Conservation (phyloP, 2,888 invertebrate species). For the Calameuta idolon region DNA sequence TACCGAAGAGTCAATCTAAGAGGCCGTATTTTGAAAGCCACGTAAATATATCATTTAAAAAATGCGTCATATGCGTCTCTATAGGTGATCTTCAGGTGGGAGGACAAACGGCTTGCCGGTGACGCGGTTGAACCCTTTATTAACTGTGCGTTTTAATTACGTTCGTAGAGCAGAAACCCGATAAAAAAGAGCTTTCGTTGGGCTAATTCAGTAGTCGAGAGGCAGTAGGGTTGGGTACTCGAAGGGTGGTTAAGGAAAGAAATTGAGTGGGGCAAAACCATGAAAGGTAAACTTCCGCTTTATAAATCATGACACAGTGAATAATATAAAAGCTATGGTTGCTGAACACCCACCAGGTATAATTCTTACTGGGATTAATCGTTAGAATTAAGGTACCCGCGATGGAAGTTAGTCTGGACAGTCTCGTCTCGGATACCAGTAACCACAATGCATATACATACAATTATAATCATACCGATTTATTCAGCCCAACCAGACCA, state of each 20-base stretch:
- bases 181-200: not conserved
- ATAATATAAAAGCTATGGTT: not conserved
- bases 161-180: not conserved
- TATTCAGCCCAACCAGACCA: no score
- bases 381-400: not conserved
- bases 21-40: not conserved
- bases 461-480: not conserved
- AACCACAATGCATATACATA: not conserved
- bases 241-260: not conserved
- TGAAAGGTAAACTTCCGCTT: not conserved
- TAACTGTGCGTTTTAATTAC: not conserved
- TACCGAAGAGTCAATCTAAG: not conserved
- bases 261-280: not conserved
- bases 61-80: not conserved
- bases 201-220: not conserved
- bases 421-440: not conserved
- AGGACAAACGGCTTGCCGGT: not conserved
- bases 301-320: not conserved
- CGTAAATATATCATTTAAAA: no score
- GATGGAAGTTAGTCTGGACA: not conserved
- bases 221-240: not conserved
- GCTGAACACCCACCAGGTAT: not conserved
- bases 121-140: not conserved
- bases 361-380: not conserved
- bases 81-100: not conserved